Evolutionary conservation across 2,888 invertebrate species (phyloP).

Genomic region (Drosophila niveifrons): DNA sequence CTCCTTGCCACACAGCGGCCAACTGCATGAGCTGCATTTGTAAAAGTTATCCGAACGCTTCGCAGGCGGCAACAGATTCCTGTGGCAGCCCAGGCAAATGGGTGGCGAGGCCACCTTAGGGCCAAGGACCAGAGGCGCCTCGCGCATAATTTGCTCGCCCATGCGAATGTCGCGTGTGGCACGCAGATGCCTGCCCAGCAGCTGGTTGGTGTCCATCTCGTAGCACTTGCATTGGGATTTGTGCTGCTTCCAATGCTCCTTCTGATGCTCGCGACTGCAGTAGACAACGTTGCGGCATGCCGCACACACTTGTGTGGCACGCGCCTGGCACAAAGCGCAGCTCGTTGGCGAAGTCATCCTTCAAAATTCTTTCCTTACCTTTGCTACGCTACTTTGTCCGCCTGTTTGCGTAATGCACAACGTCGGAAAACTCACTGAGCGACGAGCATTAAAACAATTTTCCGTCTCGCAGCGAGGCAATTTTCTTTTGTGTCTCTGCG

Average conservation of each 20-base stretch:
- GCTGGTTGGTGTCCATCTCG: constrained; percentile 86
- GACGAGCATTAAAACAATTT: constrained; percentile 21
- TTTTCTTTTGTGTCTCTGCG: constrained; percentile 65
- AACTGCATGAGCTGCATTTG: constrained; percentile 88
- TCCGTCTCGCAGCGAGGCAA: constrained; percentile 35
- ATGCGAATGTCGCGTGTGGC: constrained; percentile 89
- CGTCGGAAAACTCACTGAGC: constrained; percentile 62
- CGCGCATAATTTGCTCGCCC: constrained; percentile 89
- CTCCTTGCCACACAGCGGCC: constrained; percentile 89
- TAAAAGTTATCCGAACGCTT: constrained; percentile 85
- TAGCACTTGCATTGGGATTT: constrained; percentile 87
- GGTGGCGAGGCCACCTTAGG: constrained; percentile 88
- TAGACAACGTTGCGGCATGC: constrained; percentile 90
- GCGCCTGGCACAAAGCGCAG: constrained; percentile 88
- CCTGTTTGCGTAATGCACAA: constrained; percentile 68
- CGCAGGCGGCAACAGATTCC: constrained; percentile 80
- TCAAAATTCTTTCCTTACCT: background rate
- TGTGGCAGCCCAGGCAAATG: constrained; percentile 89
- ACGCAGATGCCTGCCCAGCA: constrained; percentile 88
- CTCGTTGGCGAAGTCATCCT: constrained; percentile 48
- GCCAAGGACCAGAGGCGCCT: constrained; percentile 89
- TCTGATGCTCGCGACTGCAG: constrained; percentile 90
- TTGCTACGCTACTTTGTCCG: constrained; percentile 11
- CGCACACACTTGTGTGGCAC: constrained; percentile 89
- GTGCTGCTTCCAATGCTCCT: constrained; percentile 90